phyloP scores from a whole-genome alignment of 1,140 invertebrate genomes.

The Zaprionus capensis region DNA sequence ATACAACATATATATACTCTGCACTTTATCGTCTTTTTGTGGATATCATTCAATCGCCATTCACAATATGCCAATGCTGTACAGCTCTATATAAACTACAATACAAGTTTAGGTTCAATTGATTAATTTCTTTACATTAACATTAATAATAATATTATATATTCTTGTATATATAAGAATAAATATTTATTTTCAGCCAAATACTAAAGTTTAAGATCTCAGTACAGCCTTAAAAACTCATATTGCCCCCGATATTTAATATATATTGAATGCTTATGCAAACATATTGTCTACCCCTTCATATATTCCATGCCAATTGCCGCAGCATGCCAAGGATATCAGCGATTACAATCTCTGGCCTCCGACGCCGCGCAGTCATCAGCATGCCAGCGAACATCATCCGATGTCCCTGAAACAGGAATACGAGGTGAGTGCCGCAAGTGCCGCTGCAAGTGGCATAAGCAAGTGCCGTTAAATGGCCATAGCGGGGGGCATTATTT shows the following conservation, averaged over 20 bases:
- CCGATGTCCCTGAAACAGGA: conserved; percentile 87
- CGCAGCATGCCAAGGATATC: conserved; percentile 86
- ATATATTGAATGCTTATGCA: conserved; percentile 7
- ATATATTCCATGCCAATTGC: conserved; percentile 37
- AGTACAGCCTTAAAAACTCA: background rate
- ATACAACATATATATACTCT: no score
- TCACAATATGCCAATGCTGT: no score
- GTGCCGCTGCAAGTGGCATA: conserved; percentile 13
- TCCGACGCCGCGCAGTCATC: conserved; percentile 85
- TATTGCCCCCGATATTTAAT: background rate
- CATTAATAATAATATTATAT: no score
- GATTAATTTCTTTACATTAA: no score
- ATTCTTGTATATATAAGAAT: no score
- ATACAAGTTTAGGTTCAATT: no score
- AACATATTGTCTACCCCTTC: background rate
- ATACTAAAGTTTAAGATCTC: no score
- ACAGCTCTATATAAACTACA: no score
- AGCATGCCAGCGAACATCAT: conserved; percentile 76
- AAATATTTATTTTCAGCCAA: no score
- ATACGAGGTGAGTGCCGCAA: conserved; percentile 86
- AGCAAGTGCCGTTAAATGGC: conserved; percentile 46
- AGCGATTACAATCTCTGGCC: conserved; percentile 87
- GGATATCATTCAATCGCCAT: no score
- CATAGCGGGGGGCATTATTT: conserved; percentile 47
- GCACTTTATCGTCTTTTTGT: no score